A percentile compares a stretch with the other conserved stretches of the same genome.
Evolutionary conservation across 1,140 invertebrate species (phyloP).

Genomic region (Dermatophagoides farinae): DNA sequence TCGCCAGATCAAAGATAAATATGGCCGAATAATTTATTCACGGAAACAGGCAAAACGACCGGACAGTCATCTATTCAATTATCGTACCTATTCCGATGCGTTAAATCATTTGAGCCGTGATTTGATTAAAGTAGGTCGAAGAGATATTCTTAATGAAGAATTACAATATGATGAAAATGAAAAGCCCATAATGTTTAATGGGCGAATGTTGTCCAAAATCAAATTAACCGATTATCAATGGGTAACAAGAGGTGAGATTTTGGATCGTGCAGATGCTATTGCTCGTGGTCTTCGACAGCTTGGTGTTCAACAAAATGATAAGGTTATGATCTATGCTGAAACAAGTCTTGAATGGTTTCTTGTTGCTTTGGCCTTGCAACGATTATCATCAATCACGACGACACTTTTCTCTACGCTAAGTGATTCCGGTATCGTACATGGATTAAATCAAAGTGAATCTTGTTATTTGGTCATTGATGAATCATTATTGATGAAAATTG

Average conservation of each 20-base stretch:
- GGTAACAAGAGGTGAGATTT: slow-evolving; percentile 61
- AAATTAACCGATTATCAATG: slow-evolving; percentile 53
- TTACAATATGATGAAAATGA: background rate
- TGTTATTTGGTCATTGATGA: slow-evolving; percentile 27
- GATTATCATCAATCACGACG: slow-evolving; percentile 24
- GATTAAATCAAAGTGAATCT: slow-evolving; percentile 88
- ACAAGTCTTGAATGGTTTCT: slow-evolving; percentile 32
- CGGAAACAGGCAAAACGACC: background rate
- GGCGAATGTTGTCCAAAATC: background rate
- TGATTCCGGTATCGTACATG: slow-evolving; percentile 70
- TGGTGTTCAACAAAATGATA: slow-evolving; percentile 24
- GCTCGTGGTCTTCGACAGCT: slow-evolving; percentile 25
- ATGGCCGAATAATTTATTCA: background rate
- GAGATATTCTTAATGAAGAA: background rate
- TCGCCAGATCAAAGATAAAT: background rate
- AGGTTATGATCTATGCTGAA: slow-evolving; percentile 29
- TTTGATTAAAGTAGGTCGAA: background rate
- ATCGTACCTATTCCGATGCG: no score
- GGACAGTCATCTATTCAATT: no score
- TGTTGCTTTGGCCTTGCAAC: slow-evolving; percentile 28
- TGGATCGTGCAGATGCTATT: slow-evolving; percentile 48
- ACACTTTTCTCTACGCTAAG: slow-evolving; percentile 10
- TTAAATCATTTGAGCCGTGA: no score
- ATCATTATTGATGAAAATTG: slow-evolving; percentile 19
- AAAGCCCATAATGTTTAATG: background rate